Evolutionary conservation across 2,888 invertebrate species (phyloP).

Genomic region (Orchestes rusci): DNA sequence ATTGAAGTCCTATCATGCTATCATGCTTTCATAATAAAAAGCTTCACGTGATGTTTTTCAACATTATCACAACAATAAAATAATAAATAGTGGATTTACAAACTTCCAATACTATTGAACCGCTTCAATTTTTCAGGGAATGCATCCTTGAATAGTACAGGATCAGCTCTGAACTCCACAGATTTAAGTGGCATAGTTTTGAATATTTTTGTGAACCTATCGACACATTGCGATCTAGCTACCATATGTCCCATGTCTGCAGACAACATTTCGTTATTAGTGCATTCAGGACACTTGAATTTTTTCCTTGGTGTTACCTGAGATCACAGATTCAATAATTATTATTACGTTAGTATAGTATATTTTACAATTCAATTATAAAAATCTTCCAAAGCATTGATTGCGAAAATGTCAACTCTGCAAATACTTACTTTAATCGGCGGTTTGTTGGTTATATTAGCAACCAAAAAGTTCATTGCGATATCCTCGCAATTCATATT

Average conservation of each 20-base stretch:
- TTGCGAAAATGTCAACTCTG: too few species aligned
- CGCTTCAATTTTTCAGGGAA: slow-evolving; percentile 79
- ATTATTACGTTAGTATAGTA: too few species aligned
- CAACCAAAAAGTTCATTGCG: slow-evolving; percentile 95
- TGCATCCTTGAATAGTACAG: slow-evolving; percentile 82
- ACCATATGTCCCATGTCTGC: slow-evolving; percentile 90
- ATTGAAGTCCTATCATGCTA: too few species aligned
- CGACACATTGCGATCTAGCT: slow-evolving; percentile 85
- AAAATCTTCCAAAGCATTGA: too few species aligned
- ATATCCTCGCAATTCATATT: slow-evolving; percentile 98
- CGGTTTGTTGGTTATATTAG: slow-evolving; percentile 87
- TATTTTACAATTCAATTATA: too few species aligned
- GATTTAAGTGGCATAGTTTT: slow-evolving; percentile 81
- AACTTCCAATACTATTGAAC: slow-evolving; percentile 83
- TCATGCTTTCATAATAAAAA: not conserved
- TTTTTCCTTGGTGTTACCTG: slow-evolving; percentile 92
- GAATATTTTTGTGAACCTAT: slow-evolving; percentile 65
- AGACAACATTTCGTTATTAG: slow-evolving; percentile 88
- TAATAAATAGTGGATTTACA: too few species aligned
- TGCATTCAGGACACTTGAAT: slow-evolving; percentile 94
- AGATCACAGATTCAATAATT: slow-evolving; percentile 23
- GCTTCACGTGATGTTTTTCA: not conserved
- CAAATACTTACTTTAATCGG: slow-evolving; percentile 72
- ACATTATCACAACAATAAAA: not conserved
- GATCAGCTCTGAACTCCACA: slow-evolving; percentile 92